Evolutionary conservation across 2,888 invertebrate genomes (phyloP), one percentile per base, ranked within the genome.

Genomic region (Nephrotoma appendiculata): DNA sequence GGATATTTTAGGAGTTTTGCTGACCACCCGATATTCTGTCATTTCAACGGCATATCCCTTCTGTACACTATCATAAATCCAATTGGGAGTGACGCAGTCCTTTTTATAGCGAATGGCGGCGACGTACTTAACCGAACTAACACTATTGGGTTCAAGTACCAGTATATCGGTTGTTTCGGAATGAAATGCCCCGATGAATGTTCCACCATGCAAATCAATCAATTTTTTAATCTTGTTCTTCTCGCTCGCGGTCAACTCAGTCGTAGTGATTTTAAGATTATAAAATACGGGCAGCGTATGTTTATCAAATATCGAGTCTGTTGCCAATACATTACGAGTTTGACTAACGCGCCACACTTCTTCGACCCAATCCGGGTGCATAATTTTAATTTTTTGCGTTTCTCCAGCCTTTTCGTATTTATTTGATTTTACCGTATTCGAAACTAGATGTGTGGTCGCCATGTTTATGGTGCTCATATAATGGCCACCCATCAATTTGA

Each of bases 391-490:
- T 4, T 88, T 89, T 86, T 90, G 90, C 5, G 91, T 88, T 0
- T 90, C 90, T 15, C 86, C 85, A 2, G 91, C 92, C 86, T 91
- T 96, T 92, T 94, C 93, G 90, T 96, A 96, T 91, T 97, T 97
- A 87, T 94, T 94, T 0, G 96, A 95, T 87, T 94, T 93, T 0
- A 96, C 95, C 43, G 94, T 95, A 89, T 95, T 95, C 0, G 97
- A 95, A 2, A 98, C 93, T 31, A 98, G 92, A 92, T 98, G 97
- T 6, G 97, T 98, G 0, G 95, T 95, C 86, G 93, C 93, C 43
- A 92, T 92, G 9, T 94, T 93, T 86, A 96, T 91, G 86, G 93
- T 93, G 86, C 94, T 93, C 85, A 92, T 94, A 89, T 94, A 96
- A 83, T 93, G 91, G 0, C 96, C 97, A 42, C 96, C 96, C 96